Base-by-base conservation (phyloP, 2,113 vertebrate species). In the Podocnemis expansa region DNA sequence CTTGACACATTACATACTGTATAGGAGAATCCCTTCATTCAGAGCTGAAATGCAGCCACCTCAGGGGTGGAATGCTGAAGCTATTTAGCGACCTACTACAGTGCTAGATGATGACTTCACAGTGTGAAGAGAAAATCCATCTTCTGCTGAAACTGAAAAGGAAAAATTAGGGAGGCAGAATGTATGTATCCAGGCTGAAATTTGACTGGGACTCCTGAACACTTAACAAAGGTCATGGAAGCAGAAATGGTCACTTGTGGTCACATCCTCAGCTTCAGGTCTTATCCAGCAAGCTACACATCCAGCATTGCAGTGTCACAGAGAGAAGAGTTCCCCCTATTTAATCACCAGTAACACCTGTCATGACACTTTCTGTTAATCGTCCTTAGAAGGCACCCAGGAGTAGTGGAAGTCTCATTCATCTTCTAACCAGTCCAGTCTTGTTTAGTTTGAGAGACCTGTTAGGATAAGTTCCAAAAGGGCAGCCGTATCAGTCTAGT, bases 11-110 rank as follows among this genome's bases (percentile, higher is more conserved):
- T 38, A 8, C 8, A 56, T 19, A 22, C 0, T 0, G 14, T 38
- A 29, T 56, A 73, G 60, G 43, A 52, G n/a, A 88, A 31, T 8
- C 16, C 43, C n/a, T 80, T 41, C 63, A 11, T 54, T 85, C 82
- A 91, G 14, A 21, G 54, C 89, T 73, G 51, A 75, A 14, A 58
- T 85, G 85, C 0, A 3, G 83, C 41, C 34, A 29, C 7, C 41
- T 45, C 38, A 45, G 24, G 0, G 0, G 73, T 0, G 1, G 89
- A 54, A 19, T 54, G 88, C 22, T 84, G 24, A 5, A 45, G 73
- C 25, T 43, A 22, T 70, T 70, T 70, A 38, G 19, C 10, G 63
- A 38, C 63, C 41, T 38, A 41, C 25, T 29, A 41, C 41, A 45
- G 25, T 27, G 11, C 41, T 27, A 14, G 41, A 45, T 2, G 2